Percentiles rank a stretch among this genome's conserved stretches.
Conservation (phyloP, 2,888 invertebrate genomes). For the Diplolepis rosae region DNA sequence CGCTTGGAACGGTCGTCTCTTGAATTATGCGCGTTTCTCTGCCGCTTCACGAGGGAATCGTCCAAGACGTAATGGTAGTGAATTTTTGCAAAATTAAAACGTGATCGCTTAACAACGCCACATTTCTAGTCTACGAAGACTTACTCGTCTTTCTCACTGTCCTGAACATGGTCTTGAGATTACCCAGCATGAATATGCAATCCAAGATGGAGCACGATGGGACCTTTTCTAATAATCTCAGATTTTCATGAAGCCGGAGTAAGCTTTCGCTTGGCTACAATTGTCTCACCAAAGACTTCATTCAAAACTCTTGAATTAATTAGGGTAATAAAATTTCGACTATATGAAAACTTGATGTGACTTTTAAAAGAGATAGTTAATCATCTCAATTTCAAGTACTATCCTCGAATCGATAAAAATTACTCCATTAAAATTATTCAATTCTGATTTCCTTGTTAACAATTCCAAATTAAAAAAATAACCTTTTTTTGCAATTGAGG, state of each 20-base stretch:
- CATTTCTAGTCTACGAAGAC: conserved; percentile 4
- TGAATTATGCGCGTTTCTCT: conserved; percentile 30
- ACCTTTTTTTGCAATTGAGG: too few species aligned
- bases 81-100: conserved; percentile 30
- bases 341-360: not conserved
- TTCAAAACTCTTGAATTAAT: not conserved
- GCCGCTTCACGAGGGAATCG: conserved; percentile 24
- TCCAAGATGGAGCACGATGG: conserved; percentile 3
- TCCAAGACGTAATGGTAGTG: conserved; percentile 26
- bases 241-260: not conserved
- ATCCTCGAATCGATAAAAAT: too few species aligned
- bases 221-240: not conserved
- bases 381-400: too few species aligned
- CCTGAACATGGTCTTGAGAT: not conserved
- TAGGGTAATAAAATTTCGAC: not conserved
- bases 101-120: conserved; percentile 29
- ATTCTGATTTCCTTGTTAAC: too few species aligned
- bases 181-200: not conserved
- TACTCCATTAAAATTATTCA: too few species aligned
- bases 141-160: conserved; percentile 3
- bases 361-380: not conserved
- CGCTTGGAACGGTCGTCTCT: conserved; percentile 27
- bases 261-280: not conserved
- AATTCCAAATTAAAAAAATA: too few species aligned
- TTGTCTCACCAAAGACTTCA: not conserved